These are phyloP conservation scores for Polyommatus icarus DNA, from an alignment of 2,888 invertebrate species.

Conservation along the genomic window DNA sequence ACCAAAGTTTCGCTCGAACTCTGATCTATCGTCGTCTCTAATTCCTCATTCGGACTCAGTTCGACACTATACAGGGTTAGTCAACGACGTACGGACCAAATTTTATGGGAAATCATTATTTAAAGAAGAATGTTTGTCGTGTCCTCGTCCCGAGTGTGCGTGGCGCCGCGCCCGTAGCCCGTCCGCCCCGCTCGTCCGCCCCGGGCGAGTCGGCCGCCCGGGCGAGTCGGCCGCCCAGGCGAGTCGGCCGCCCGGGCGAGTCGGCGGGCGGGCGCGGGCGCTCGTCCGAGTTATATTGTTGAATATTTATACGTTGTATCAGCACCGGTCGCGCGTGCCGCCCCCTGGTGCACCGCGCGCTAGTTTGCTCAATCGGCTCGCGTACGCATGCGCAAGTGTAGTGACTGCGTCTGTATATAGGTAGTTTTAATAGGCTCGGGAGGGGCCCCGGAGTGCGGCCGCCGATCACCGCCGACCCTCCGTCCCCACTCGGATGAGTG, in stretches of 20 bases:
- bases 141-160: slow-evolving; percentile 57
- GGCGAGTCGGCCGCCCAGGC: slow-evolving; percentile 40
- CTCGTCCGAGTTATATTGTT: slow-evolving; percentile 52
- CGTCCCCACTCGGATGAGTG: slow-evolving; percentile 45
- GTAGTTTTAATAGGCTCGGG: slow-evolving; percentile 61
- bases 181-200: slow-evolving; percentile 39
- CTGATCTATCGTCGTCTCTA: slow-evolving; percentile 60
- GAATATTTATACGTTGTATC: slow-evolving; percentile 53
- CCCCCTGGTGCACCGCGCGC: slow-evolving; percentile 46
- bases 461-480: slow-evolving; percentile 45
- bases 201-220: slow-evolving; percentile 40
- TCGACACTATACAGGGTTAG: slow-evolving; percentile 65
- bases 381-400: slow-evolving; percentile 63
- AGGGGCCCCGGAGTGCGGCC: slow-evolving; percentile 40
- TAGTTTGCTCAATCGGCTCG: slow-evolving; percentile 71
- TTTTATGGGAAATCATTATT: slow-evolving; percentile 52
- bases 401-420: slow-evolving; percentile 72
- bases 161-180: slow-evolving; percentile 42
- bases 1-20: slow-evolving; percentile 71
- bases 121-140: slow-evolving; percentile 55
- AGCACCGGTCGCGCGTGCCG: slow-evolving; percentile 46
- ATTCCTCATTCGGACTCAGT: slow-evolving; percentile 57
- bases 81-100: slow-evolving; percentile 68
- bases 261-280: slow-evolving; percentile 39
- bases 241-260: slow-evolving; percentile 30